These are phyloP conservation scores for Chelonus formosanus DNA, from an alignment of 2,888 invertebrate genomes.

Conservation along the genomic window DNA sequence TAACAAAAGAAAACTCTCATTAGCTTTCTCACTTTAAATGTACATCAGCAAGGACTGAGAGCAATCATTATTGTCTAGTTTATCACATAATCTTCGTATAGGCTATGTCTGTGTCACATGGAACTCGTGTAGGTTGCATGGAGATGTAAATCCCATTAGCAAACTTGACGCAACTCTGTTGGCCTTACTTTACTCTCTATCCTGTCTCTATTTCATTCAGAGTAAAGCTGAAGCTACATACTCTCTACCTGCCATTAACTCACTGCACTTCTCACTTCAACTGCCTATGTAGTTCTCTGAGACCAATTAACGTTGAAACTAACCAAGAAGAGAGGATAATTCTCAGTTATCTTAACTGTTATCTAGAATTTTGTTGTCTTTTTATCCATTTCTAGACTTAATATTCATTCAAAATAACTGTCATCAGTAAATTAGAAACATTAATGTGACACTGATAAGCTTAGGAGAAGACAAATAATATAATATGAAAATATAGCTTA, in stretches of 20 bases:
- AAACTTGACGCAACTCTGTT: constrained; percentile 51
- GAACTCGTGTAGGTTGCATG: constrained; percentile 38
- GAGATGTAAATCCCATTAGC: constrained; percentile 56
- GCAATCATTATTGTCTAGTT: constrained; percentile 52
- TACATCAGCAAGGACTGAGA: constrained; percentile 26
- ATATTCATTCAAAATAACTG: too few species aligned
- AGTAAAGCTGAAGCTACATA: constrained; percentile 22
- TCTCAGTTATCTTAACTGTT: constrained; percentile 1
- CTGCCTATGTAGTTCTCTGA: too few species aligned
- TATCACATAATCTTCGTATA: constrained; percentile 46
- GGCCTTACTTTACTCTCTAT: constrained; percentile 9
- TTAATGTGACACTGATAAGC: too few species aligned
- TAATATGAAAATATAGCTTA: too few species aligned
- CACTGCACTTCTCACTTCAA: constrained; percentile 21
- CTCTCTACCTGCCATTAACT: constrained; percentile 31
- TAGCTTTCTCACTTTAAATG: constrained; percentile 13
- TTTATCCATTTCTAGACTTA: too few species aligned
- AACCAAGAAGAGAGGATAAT: constrained; percentile 11
- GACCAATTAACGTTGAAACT: too few species aligned
- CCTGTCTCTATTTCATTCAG: constrained; percentile 16
- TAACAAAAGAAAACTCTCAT: constrained; percentile 35
- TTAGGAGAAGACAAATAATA: too few species aligned
- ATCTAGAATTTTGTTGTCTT: too few species aligned
- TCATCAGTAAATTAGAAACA: too few species aligned
- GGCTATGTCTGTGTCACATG: constrained; percentile 36